Percentiles rank a stretch among this genome's conserved stretches.
Evolutionary conservation across 2,113 vertebrate genomes (phyloP).

Genomic region (Lophius piscatorius): DNA sequence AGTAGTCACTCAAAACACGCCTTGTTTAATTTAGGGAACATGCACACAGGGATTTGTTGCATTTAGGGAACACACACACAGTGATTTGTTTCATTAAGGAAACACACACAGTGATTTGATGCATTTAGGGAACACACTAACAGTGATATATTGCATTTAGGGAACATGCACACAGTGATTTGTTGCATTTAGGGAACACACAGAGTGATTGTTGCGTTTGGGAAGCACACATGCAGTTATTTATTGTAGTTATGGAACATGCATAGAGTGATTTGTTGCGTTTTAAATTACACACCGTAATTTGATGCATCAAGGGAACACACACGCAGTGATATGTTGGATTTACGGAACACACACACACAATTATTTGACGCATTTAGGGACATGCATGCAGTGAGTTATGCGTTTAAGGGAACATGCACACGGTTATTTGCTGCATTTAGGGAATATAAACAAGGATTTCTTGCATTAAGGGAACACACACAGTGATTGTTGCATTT

Average conservation of each 20-base stretch:
- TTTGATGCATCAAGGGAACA: no score
- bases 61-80: background rate
- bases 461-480: no score
- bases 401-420: conserved; percentile 1
- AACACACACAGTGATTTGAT: background rate
- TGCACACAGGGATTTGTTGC: background rate
- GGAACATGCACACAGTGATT: background rate
- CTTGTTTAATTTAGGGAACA: background rate
- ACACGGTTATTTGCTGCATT: no score
- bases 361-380: no score
- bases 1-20: background rate
- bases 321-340: no score
- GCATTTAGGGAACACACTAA: background rate
- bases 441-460: no score
- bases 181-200: background rate
- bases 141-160: background rate
- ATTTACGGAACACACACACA: no score
- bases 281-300: background rate
- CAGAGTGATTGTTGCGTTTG: no score
- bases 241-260: background rate
- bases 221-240: background rate
- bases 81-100: background rate
- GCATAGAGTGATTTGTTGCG: background rate
- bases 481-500: no score
- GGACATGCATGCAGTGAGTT: no score